Evolutionary conservation across 2,888 invertebrate genomes (phyloP), one percentile per base, ranked within the genome.

Genomic region (Napeogenes sylphis): DNA sequence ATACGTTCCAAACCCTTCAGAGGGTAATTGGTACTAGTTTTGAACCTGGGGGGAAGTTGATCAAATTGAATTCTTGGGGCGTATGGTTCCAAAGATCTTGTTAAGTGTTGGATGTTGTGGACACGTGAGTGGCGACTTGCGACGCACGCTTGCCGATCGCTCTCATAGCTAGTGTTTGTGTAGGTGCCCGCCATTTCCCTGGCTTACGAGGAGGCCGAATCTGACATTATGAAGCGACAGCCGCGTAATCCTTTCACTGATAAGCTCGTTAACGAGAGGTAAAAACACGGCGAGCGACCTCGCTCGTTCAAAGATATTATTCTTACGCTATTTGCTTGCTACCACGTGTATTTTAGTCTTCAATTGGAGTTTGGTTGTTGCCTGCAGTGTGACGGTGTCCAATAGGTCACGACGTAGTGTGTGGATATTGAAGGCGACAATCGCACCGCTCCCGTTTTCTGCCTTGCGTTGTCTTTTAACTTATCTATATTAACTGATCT

Each of bases 201-300:
- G 94, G 98, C 98, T 92, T 98, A 98, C 93, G 98, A 98, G 94
- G 95, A 96, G 93, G 97, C 98, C 91, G 98, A 98, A 93, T 97
- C 96, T 92, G 98, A 98, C 95, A 98, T 98, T 92, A 98, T 98
- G 98, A 98, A 98, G 95, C 95, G 98, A 92, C 95, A 96, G 93
- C 98, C 98, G 91, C 95, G 98, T 94, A 95, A 98, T 93, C 97
- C 98, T 92, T 95, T 96, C 94, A 94, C 93, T 92, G 98, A 98
- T 94, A 98, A 98, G 94, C 96, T 98, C 91, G 98, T 98, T 91
- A 98, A 98, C 93, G 97, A 96, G 95, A 98, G 98, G 97, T 97
- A 94, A 94, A 83, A 90, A 81, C 81, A 83, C 73, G 78, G 76
- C 83, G 88, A 84, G 87, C 81, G 83, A 71, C 72, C 70, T 67